A percentile compares a stretch with the other conserved stretches of the same genome.
Conservation (phyloP, 1,140 invertebrate species). For the Trachymyrmex cornetzi region DNA sequence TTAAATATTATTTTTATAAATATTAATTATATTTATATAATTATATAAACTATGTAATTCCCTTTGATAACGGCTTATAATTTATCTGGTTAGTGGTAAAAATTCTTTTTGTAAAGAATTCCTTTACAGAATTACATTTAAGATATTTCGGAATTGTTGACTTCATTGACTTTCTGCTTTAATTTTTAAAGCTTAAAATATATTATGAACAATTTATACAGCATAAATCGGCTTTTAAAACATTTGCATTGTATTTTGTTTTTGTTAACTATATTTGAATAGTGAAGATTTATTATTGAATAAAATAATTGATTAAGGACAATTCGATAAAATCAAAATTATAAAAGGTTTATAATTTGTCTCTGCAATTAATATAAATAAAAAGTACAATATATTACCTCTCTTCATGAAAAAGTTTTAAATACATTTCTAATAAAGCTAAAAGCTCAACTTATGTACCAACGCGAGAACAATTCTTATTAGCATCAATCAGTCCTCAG, state of each 20-base stretch:
- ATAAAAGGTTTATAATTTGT: not conserved
- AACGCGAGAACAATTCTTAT: constrained; percentile 4
- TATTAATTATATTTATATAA: constrained; percentile 21
- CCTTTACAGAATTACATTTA: constrained; percentile 11
- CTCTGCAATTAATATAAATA: not conserved
- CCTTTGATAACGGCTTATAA: not conserved
- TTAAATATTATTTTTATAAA: not conserved
- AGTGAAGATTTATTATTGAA: not conserved
- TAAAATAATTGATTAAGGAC: not conserved
- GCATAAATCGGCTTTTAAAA: constrained; percentile 40
- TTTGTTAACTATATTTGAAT: constrained; percentile 22
- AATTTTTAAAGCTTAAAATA: constrained; percentile 21
- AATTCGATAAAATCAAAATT: not conserved
- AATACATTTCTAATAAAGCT: not conserved
- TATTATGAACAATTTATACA: not conserved
- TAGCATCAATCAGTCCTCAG: not conserved
- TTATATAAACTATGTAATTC: not conserved
- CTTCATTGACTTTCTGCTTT: constrained; percentile 7
- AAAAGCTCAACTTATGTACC: not conserved
- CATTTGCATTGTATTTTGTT: constrained; percentile 1
- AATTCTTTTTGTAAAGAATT: not conserved
- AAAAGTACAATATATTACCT: not conserved
- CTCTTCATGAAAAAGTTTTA: not conserved
- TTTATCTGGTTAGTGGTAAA: not conserved
- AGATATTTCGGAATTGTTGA: not conserved